These are phyloP conservation scores for Ispidina lecontei DNA, from an alignment of 2,797 vertebrate genomes.

Conservation along the genomic window DNA sequence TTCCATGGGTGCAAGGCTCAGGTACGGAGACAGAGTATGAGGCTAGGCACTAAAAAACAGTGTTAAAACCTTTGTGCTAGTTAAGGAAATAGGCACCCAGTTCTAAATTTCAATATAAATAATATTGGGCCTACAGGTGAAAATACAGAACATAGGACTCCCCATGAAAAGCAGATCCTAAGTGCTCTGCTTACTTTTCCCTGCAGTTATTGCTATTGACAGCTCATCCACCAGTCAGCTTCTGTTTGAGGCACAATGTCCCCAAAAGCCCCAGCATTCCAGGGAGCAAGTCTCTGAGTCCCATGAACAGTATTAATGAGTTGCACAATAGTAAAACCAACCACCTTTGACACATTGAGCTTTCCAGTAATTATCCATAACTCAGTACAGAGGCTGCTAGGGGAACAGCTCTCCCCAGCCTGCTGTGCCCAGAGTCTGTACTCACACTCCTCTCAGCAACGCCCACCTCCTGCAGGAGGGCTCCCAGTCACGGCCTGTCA, in stretches of 20 bases:
- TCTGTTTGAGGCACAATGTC: background rate
- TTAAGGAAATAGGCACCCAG: background rate
- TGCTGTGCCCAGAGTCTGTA: background rate
- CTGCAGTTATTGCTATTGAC: background rate
- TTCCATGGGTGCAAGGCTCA: accelerated
- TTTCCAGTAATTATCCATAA: background rate
- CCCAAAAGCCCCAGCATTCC: background rate
- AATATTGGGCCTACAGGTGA: background rate
- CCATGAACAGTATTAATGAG: slow-evolving; percentile 1
- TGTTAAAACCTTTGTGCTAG: background rate
- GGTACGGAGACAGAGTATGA: background rate
- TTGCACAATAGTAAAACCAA: background rate
- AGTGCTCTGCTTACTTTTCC: background rate
- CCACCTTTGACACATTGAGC: background rate
- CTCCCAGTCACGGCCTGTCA: background rate
- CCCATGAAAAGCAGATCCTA: background rate
- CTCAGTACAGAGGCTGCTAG: background rate
- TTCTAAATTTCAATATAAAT: background rate
- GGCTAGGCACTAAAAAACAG: background rate
- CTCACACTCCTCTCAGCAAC: background rate
- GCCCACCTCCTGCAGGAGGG: background rate
- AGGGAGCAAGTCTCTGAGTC: background rate
- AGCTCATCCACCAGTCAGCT: background rate
- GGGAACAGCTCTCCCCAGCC: background rate
- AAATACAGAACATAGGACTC: background rate